phyloP scores from a whole-genome alignment of 2,888 invertebrate species.

The Bombyx huttoni region DNA sequence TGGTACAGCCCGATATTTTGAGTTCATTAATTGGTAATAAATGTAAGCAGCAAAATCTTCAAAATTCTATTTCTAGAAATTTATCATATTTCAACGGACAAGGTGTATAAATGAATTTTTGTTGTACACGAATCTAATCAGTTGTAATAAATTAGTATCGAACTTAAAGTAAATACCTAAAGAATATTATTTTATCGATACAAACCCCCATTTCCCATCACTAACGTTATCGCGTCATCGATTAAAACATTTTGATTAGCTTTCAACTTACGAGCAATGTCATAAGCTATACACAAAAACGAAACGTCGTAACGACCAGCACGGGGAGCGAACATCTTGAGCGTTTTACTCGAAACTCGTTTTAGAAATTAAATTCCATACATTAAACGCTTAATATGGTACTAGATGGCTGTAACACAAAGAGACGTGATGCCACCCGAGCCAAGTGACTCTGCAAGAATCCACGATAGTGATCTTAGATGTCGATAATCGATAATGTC shows the following conservation, averaged over 20 bases:
- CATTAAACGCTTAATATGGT: conserved; percentile 64
- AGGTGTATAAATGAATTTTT: no score
- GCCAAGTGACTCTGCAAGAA: conserved; percentile 69
- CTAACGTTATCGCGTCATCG: conserved; percentile 66
- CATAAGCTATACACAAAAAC: conserved; percentile 49
- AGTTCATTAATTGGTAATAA: no score
- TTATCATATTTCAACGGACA: no score
- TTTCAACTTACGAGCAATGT: conserved; percentile 69
- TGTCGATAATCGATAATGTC: conserved; percentile 55
- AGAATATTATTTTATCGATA: not conserved
- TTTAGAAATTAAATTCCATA: conserved; percentile 66
- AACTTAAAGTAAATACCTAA: no score
- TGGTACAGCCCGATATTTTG: no score
- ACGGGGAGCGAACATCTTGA: conserved; percentile 35
- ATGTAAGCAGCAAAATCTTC: no score
- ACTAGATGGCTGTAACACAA: conserved; percentile 60
- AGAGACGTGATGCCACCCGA: conserved; percentile 66
- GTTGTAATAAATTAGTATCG: no score
- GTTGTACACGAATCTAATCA: no score
- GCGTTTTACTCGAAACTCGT: conserved; percentile 27
- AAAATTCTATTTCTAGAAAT: no score
- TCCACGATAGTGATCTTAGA: conserved; percentile 62
- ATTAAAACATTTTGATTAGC: conserved; percentile 73
- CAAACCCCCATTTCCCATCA: conserved; percentile 21
- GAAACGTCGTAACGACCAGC: conserved; percentile 56